Conservation (phyloP, 2,113 vertebrate genomes). For the Bubo scandiacus region DNA sequence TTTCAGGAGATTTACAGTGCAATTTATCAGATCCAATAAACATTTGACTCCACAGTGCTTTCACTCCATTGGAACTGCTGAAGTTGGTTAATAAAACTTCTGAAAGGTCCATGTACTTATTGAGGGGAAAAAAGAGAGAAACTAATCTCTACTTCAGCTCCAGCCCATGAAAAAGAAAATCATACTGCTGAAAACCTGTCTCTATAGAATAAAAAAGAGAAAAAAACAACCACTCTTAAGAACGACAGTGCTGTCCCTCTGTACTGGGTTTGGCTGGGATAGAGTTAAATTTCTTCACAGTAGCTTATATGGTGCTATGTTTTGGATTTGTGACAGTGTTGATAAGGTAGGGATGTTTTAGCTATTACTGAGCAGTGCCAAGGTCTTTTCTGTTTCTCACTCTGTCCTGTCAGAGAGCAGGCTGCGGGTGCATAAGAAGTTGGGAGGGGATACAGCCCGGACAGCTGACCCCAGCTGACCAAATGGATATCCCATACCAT, state of each 20-base stretch:
- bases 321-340: background rate
- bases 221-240: background rate
- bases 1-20: background rate
- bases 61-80: background rate
- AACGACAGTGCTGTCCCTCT: background rate
- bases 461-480: background rate
- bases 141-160: background rate
- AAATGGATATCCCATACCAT: background rate
- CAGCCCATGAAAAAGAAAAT: background rate
- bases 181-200: background rate
- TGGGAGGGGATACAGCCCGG: background rate
- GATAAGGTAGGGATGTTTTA: background rate
- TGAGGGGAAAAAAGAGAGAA: background rate
- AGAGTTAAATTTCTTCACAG: background rate
- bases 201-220: background rate
- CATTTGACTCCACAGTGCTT: background rate
- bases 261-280: background rate
- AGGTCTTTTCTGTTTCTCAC: background rate
- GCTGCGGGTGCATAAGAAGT: accelerated
- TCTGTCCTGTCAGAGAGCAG: accelerated
- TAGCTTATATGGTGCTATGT: background rate
- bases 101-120: background rate
- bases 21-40: background rate
- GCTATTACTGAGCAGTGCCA: background rate
- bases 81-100: background rate